Evolutionary conservation across 2,113 vertebrate genomes (phyloP).

Genomic region (Gymnobelideus leadbeateri): DNA sequence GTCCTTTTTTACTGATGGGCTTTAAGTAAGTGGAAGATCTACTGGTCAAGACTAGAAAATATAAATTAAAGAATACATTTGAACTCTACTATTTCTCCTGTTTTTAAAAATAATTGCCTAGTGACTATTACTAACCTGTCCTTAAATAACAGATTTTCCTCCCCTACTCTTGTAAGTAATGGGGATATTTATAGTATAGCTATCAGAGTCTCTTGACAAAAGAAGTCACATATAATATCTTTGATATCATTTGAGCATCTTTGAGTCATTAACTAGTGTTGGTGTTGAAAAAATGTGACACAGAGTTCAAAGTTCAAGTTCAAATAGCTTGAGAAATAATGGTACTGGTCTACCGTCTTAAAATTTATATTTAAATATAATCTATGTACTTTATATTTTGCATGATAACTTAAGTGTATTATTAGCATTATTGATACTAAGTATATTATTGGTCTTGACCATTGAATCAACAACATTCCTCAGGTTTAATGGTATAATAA

Average conservation of each 20-base stretch:
- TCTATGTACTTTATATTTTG: slow-evolving; percentile 8
- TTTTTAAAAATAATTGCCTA: slow-evolving; percentile 30
- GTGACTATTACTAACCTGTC: slow-evolving; percentile 9
- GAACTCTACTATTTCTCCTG: not conserved
- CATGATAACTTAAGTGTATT: not conserved
- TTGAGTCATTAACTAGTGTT: slow-evolving; percentile 61
- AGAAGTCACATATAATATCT: not conserved
- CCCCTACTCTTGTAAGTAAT: slow-evolving; percentile 30
- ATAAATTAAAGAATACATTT: slow-evolving; percentile 8
- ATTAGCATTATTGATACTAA: not conserved
- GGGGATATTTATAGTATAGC: slow-evolving; percentile 59
- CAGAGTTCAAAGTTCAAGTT: slow-evolving; percentile 41
- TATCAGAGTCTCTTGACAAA: slow-evolving; percentile 33
- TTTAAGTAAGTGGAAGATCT: not conserved
- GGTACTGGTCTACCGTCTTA: not conserved
- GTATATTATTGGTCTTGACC: not conserved
- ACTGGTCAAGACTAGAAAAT: not conserved
- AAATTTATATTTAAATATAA: slow-evolving; percentile 27
- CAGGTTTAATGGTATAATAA: not conserved
- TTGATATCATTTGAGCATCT: not conserved
- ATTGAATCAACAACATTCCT: slow-evolving; percentile 41
- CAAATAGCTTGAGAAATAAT: slow-evolving; percentile 37
- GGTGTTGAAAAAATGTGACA: slow-evolving; percentile 7
- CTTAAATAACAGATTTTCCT: slow-evolving; percentile 52
- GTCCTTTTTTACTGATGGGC: not conserved